phyloP scores from a whole-genome alignment of 1,140 invertebrate genomes.

The Drosophila athabasca region DNA sequence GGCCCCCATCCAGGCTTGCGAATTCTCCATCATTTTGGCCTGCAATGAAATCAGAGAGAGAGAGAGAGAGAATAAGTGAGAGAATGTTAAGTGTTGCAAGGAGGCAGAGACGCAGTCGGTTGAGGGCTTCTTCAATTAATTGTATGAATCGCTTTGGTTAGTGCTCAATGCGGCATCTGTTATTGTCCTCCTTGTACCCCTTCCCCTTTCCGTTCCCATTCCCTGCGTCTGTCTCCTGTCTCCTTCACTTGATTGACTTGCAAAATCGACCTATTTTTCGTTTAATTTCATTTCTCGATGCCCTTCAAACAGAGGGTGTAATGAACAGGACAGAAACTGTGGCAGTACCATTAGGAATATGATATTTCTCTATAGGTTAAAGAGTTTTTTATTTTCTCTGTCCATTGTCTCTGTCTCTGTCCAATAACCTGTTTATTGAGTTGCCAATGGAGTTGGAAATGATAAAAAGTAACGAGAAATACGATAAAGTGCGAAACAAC shows the following conservation, averaged over 20 bases:
- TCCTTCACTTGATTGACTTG: conserved; percentile 57
- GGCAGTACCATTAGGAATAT: too few species aligned
- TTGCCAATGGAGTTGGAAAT: too few species aligned
- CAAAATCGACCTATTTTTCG: conserved; percentile 65
- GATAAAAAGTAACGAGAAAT: too few species aligned
- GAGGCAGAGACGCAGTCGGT: not conserved
- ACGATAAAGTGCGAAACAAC: too few species aligned
- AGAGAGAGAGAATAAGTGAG: not conserved
- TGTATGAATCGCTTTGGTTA: conserved; percentile 66
- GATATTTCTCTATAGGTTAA: too few species aligned
- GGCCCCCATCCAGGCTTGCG: conserved; percentile 94
- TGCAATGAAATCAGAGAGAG: conserved; percentile 84
- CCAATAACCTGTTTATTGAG: too few species aligned
- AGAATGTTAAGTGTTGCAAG: not conserved
- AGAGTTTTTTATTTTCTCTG: too few species aligned
- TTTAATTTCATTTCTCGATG: conserved; percentile 43
- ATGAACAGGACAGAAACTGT: not conserved
- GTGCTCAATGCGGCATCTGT: conserved; percentile 54
- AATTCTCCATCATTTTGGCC: conserved; percentile 95
- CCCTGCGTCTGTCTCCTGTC: not conserved
- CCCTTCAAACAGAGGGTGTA: not conserved
- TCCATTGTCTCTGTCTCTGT: too few species aligned
- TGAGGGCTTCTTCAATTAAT: conserved; percentile 58
- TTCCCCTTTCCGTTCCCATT: not conserved
- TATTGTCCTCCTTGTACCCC: conserved; percentile 17